phyloP scores from a whole-genome alignment of 2,113 vertebrate species.

The Callionymus lyra region DNA sequence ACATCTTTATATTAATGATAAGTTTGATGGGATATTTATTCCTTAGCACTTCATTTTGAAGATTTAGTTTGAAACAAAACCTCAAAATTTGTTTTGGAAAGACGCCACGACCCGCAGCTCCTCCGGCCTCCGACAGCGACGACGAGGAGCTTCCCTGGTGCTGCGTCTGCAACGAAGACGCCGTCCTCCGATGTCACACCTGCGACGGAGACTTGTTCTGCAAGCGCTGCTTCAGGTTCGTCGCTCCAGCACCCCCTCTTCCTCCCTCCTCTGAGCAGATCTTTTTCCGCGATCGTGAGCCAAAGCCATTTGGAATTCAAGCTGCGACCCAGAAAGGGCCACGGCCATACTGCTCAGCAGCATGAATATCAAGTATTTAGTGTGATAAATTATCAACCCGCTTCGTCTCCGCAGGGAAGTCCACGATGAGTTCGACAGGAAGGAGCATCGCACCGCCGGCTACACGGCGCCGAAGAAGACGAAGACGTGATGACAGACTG shows the following conservation, averaged over 20 bases:
- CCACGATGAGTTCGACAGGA: constrained; percentile 85
- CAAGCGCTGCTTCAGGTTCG: constrained; percentile 79
- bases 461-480: constrained; percentile 68
- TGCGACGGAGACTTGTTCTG: constrained; percentile 91
- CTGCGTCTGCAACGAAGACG: constrained; percentile 90
- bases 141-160: constrained; percentile 94
- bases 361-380: constrained; percentile 59
- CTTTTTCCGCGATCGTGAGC: too few relatives aligned
- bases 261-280: constrained; percentile 2
- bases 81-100: too few relatives aligned
- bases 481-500: constrained; percentile 43
- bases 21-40: too few relatives aligned
- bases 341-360: constrained; percentile 47
- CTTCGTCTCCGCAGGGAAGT: constrained; percentile 75
- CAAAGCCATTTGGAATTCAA: constrained; percentile 38
- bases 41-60: too few relatives aligned
- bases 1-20: too few relatives aligned
- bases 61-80: too few relatives aligned
- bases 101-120: constrained; percentile 17
- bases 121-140: constrained; percentile 59
- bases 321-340: constrained; percentile 46
- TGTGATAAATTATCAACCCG: constrained; percentile 51
- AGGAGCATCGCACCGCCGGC: constrained; percentile 75
- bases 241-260: constrained; percentile 30
- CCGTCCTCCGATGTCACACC: constrained; percentile 78